Conservation (phyloP, 2,888 invertebrate species). For the Brachyopa scutellaris region DNA sequence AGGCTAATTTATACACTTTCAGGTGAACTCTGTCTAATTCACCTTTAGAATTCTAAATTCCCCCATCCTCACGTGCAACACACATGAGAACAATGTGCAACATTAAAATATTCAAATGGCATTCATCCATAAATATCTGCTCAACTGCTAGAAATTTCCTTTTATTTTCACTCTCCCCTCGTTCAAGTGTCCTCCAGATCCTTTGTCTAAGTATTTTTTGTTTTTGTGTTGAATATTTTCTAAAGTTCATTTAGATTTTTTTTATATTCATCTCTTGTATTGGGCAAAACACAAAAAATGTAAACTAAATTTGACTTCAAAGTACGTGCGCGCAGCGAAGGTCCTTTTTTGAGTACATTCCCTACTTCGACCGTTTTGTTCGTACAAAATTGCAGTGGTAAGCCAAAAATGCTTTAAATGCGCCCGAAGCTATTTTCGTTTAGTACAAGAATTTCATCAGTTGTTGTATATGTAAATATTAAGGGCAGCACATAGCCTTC, state of each 20-base stretch:
- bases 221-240: background rate
- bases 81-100: background rate
- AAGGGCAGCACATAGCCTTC: background rate
- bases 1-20: too few species aligned
- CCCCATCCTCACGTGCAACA: too few species aligned
- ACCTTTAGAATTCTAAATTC: too few species aligned
- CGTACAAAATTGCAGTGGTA: constrained; percentile 14
- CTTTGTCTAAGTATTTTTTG: background rate
- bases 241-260: constrained; percentile 1
- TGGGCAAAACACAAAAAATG: background rate
- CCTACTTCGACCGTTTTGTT: background rate
- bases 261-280: background rate
- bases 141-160: constrained; percentile 14
- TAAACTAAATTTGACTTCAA: background rate
- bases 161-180: background rate
- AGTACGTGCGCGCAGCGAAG: background rate
- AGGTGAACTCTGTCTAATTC: too few species aligned
- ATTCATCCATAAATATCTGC: constrained; percentile 32
- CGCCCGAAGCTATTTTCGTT: background rate
- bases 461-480: constrained; percentile 16
- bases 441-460: constrained; percentile 12
- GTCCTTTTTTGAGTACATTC: background rate
- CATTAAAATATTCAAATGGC: constrained; percentile 30
- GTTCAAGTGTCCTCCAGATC: background rate
- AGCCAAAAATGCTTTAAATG: constrained; percentile 34